phyloP scores from a whole-genome alignment of 1,140 invertebrate genomes.

The Physella acuta region DNA sequence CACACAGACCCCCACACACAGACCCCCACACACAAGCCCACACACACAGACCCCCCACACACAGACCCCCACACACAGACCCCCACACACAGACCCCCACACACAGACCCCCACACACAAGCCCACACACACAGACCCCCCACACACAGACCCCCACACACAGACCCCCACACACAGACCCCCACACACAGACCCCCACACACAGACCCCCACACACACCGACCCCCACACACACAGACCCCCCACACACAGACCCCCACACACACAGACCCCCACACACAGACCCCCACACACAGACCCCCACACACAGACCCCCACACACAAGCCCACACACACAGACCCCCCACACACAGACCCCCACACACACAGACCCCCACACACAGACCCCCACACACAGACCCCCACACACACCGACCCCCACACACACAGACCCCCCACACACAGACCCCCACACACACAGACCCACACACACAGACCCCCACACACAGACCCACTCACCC shows the following conservation, averaged over 20 bases:
- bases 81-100: no score
- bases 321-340: neutral
- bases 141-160: neutral
- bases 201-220: neutral
- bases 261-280: neutral
- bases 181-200: no score
- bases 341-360: neutral
- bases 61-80: neutral
- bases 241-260: neutral
- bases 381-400: neutral
- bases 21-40: conserved; percentile 55
- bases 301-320: neutral
- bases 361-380: neutral
- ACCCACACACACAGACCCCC: neutral
- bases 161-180: neutral
- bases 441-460: neutral
- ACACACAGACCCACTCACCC: conserved; percentile 60
- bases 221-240: neutral
- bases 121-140: no score
- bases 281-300: no score
- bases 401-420: neutral
- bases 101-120: neutral
- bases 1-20: conserved; percentile 61
- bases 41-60: neutral
- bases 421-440: neutral